Evolutionary conservation across 1,140 invertebrate genomes (phyloP).

Genomic region (Drepana arcuata): DNA sequence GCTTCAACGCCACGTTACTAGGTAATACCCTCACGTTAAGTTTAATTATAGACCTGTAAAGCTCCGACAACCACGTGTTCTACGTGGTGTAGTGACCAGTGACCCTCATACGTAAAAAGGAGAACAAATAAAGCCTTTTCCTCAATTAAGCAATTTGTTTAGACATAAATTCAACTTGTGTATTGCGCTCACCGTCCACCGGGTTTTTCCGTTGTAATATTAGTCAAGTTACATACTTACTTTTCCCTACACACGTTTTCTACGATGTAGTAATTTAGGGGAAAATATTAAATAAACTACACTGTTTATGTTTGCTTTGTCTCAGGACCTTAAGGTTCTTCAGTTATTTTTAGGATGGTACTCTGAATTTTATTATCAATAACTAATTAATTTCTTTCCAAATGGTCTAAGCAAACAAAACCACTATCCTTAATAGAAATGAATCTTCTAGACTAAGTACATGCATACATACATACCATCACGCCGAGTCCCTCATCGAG

Average conservation of each 20-base stretch:
- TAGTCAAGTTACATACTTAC: constrained; percentile 2
- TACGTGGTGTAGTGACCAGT: constrained; percentile 5
- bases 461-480: too few relatives aligned
- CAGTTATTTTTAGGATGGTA: neutral
- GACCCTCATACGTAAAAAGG: constrained; percentile 14
- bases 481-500: too few relatives aligned
- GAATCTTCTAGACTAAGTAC: too few relatives aligned
- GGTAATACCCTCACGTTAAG: neutral
- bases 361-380: neutral
- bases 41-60: constrained; percentile 11
- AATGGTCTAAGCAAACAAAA: too few relatives aligned
- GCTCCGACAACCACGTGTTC: constrained; percentile 1
- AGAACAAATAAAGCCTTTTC: constrained; percentile 31
- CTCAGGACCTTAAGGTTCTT: neutral
- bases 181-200: constrained; percentile 17
- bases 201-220: constrained; percentile 10
- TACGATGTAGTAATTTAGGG: too few relatives aligned
- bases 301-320: neutral
- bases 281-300: too few relatives aligned
- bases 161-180: constrained; percentile 26
- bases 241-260: too few relatives aligned
- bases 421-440: too few relatives aligned
- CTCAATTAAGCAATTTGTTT: constrained; percentile 39
- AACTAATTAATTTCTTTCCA: too few relatives aligned
- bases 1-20: constrained; percentile 2